Percentiles rank a stretch among this genome's conserved stretches.
Evolutionary conservation across 1,140 invertebrate species (phyloP).

Genomic region (Odontomachus brunneus): DNA sequence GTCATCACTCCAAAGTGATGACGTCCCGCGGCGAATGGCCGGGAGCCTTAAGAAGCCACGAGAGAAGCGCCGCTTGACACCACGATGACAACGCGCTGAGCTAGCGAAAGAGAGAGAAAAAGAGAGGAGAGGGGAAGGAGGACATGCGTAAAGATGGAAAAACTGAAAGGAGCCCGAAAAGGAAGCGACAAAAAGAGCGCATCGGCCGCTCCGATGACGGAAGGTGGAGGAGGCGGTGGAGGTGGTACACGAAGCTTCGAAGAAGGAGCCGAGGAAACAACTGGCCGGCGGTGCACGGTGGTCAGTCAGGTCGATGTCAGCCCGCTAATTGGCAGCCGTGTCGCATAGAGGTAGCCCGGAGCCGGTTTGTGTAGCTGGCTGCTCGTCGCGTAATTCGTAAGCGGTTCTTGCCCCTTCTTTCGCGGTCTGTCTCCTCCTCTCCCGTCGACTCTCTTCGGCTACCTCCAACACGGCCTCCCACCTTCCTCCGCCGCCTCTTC

Average conservation of each 20-base stretch:
- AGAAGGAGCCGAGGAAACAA: slow-evolving; percentile 63
- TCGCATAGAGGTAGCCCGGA: slow-evolving; percentile 82
- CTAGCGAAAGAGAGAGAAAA: background rate
- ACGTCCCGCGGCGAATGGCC: too few species aligned
- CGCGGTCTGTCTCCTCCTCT: slow-evolving; percentile 30
- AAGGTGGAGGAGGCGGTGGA: slow-evolving; percentile 67
- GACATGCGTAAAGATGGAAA: slow-evolving; percentile 21
- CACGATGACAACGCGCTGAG: background rate
- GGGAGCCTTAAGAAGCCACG: too few species aligned
- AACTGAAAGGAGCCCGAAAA: slow-evolving; percentile 23
- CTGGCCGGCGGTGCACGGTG: slow-evolving; percentile 77
- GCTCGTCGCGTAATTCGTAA: slow-evolving; percentile 84
- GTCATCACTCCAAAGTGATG: too few species aligned
- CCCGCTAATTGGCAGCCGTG: slow-evolving; percentile 84
- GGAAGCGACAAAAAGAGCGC: background rate
- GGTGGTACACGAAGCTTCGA: slow-evolving; percentile 42
- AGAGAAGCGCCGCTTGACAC: slow-evolving; percentile 18
- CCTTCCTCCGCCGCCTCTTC: slow-evolving; percentile 20
- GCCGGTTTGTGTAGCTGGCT: slow-evolving; percentile 80
- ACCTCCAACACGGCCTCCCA: slow-evolving; percentile 37
- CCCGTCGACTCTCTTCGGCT: slow-evolving; percentile 34
- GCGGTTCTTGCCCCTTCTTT: slow-evolving; percentile 78
- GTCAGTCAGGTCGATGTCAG: slow-evolving; percentile 84
- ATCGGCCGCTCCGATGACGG: too few species aligned
- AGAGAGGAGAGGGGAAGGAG: background rate